Base-by-base conservation (phyloP, 2,888 invertebrate species). In the Athetis lepigone region DNA sequence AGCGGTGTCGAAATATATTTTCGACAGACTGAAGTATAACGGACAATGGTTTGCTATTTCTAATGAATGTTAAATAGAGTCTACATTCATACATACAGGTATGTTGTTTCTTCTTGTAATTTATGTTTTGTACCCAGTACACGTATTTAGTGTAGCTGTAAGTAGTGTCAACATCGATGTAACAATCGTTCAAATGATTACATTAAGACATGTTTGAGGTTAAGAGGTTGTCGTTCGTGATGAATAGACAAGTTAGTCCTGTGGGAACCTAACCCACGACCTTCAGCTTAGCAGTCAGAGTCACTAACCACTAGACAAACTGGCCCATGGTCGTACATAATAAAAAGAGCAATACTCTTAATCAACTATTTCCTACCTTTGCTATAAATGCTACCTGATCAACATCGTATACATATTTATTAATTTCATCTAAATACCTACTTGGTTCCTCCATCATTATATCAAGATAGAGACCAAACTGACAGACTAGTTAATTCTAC, bases 1-100 rank as follows among this genome's bases (percentile, higher is more conserved):
- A 40, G 33, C 51, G 16, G 64, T 77, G 66, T 60, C 64, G 78
- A 75, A 77, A 79, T 52, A 56, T 23, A 62, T 77, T 80, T 71
- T 77, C 78, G 65, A 75, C 75, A 71, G 71, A 59, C 60, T 55
- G 23, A 52, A 66, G 51, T 49, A 71, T 71, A 77, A 47, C 43
- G 33, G 55, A 75, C 76, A 75, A 71, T 59, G 11, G 70, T 47
- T 25, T 40, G 45, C 33, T 21, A 50, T 74, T 51, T 67, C 61
- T 50, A 49, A 25, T 55, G 72, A 79, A 79, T 75, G 37, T 52
- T 57, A 72, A 68, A 66, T 23, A 59, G 65, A 50, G 42, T n/a
- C n/a, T n/a, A 62, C 27, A 36, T n/a, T n/a, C n/a, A 33, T 47
- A n/a, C 19, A 36, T 50, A 49, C n/a, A 21, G 21, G 42, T 39